Percentiles rank a stretch among this genome's conserved stretches.
Evolutionary conservation across 2,797 vertebrate species (phyloP).

Genomic region (Sarcophilus harrisii): DNA sequence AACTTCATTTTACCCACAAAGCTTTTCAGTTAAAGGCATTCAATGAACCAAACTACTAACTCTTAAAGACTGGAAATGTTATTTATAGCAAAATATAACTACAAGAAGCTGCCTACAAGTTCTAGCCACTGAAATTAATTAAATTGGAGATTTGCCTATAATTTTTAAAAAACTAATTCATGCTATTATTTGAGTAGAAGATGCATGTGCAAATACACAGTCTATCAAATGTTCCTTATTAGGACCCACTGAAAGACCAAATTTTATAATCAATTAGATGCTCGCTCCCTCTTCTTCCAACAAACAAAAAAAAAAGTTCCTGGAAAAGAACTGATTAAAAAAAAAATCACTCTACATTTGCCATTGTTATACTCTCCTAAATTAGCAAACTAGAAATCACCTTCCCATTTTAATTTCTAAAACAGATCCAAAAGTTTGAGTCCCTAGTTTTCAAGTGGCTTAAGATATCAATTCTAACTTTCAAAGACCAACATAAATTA

Average conservation of each 20-base stretch:
- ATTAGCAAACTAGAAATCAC: slow-evolving; percentile 3
- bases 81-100: not conserved
- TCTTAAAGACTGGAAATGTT: not conserved
- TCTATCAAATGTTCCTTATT: slow-evolving; percentile 1
- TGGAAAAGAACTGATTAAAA: slow-evolving; percentile 43
- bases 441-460: slow-evolving; percentile 36
- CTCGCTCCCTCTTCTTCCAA: not conserved
- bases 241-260: not conserved
- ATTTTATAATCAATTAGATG: slow-evolving; percentile 48
- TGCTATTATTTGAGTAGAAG: not conserved
- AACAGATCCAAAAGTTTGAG: slow-evolving; percentile 52
- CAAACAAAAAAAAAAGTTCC: slow-evolving; percentile 43
- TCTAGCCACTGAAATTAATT: not conserved
- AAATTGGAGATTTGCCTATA: not conserved
- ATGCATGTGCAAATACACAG: not conserved
- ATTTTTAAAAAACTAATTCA: not conserved
- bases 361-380: slow-evolving; percentile 1
- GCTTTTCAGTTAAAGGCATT: not conserved
- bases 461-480: slow-evolving; percentile 39
- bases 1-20: not conserved
- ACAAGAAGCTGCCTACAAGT: not conserved
- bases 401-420: slow-evolving; percentile 54
- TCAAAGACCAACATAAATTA: slow-evolving; percentile 7
- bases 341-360: slow-evolving; percentile 36
- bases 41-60: not conserved